Evolutionary conservation across 2,888 invertebrate species (phyloP).

Genomic region (Tenthredo mesomela): DNA sequence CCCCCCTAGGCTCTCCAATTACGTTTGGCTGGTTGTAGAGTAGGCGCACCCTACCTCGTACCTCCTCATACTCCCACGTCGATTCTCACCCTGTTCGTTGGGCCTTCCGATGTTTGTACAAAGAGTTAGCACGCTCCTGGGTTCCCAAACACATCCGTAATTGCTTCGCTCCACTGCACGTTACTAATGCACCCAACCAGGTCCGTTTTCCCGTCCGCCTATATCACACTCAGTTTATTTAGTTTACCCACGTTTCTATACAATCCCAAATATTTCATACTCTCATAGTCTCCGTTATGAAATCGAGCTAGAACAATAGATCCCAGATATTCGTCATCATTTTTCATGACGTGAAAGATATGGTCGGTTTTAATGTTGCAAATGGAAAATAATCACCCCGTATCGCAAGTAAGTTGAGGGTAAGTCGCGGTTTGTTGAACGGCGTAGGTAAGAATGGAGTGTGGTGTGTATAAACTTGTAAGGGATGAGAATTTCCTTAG

Average conservation of each 20-base stretch:
- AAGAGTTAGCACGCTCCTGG: constrained; percentile 69
- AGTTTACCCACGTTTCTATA: constrained; percentile 66
- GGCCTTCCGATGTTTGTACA: constrained; percentile 58
- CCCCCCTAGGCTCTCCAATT: constrained; percentile 65
- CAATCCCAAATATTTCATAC: neutral
- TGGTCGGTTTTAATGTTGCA: neutral
- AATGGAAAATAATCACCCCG: constrained; percentile 6
- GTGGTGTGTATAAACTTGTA: neutral
- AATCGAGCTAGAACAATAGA: neutral
- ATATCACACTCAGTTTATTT: constrained; percentile 71
- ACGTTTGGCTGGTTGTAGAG: constrained; percentile 56
- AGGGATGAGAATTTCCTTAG: constrained; percentile 9
- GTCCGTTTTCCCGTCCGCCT: constrained; percentile 57
- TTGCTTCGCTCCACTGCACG: constrained; percentile 76
- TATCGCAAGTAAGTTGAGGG: neutral
- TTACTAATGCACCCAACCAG: constrained; percentile 51
- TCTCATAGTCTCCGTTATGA: neutral
- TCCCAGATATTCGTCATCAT: neutral
- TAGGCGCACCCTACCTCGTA: constrained; percentile 35
- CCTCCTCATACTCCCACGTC: constrained; percentile 8
- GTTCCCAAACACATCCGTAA: constrained; percentile 66
- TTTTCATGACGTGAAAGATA: neutral
- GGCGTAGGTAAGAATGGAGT: neutral
- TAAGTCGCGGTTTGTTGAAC: constrained; percentile 7
- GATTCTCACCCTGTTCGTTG: constrained; percentile 44